Conservation (phyloP, 1,140 invertebrate species). For the Trichogramma pretiosum region DNA sequence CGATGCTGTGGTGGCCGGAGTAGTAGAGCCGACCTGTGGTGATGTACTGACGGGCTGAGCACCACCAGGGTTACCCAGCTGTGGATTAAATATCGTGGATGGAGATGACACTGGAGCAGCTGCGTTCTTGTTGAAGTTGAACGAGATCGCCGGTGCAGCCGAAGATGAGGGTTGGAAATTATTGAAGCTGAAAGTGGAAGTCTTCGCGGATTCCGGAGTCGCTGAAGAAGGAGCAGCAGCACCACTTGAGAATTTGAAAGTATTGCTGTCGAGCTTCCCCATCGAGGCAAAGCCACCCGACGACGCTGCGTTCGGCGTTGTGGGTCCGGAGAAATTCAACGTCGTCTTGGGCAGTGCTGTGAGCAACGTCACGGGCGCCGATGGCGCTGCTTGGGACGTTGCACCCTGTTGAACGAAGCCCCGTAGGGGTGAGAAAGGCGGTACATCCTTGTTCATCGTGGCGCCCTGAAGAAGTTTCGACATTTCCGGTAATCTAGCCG, state of each 20-base stretch:
- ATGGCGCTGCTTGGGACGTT: neutral
- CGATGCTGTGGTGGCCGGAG: neutral
- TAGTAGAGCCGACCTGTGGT: too few species aligned
- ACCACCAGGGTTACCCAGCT: too few species aligned
- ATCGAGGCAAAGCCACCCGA: neutral
- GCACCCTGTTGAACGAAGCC: neutral
- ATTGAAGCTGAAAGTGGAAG: neutral
- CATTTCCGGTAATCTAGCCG: too few species aligned
- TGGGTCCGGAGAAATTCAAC: neutral
- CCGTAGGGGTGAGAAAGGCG: too few species aligned
- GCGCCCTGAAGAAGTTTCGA: too few species aligned
- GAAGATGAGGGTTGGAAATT: neutral
- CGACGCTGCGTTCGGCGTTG: neutral
- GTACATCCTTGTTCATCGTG: too few species aligned
- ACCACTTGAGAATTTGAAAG: conserved; percentile 6
- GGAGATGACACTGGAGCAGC: too few species aligned
- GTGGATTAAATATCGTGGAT: too few species aligned
- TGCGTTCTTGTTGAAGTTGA: too few species aligned
- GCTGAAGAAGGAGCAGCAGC: neutral
- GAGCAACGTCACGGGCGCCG: neutral
- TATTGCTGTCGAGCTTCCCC: neutral
- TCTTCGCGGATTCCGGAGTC: neutral
- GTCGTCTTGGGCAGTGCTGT: conserved; percentile 1
- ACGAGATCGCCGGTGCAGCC: neutral
- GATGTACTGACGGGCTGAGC: too few species aligned